These are phyloP conservation scores for Panagrolaimus sp. DNA, from an alignment of 1,140 invertebrate genomes.

Conservation along the genomic window DNA sequence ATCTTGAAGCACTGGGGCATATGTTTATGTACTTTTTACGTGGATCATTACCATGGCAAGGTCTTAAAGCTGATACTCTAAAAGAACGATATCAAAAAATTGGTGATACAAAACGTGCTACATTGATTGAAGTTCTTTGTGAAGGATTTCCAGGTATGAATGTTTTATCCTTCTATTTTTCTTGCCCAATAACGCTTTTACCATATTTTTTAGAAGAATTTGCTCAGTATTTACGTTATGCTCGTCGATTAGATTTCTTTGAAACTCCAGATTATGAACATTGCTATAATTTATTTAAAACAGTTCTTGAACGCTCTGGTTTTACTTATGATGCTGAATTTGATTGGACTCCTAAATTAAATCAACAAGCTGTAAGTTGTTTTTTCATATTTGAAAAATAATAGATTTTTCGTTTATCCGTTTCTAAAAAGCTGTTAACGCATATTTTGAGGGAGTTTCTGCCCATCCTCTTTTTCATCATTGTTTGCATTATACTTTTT, in stretches of 20 bases:
- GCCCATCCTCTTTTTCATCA: no score
- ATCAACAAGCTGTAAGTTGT: constrained; percentile 48
- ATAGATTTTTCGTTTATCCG: not conserved
- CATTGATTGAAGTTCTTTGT: constrained; percentile 91
- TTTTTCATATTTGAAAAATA: constrained; percentile 15
- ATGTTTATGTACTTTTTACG: constrained; percentile 99
- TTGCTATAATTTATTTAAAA: constrained; percentile 60
- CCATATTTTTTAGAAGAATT: constrained; percentile 65
- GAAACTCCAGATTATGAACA: constrained; percentile 99
- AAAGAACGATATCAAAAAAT: constrained; percentile 99
- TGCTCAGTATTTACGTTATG: constrained; percentile 93
- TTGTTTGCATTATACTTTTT: no score
- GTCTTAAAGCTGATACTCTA: constrained; percentile 95
- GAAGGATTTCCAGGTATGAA: constrained; percentile 80
- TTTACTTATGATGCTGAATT: constrained; percentile 58
- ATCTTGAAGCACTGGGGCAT: constrained; percentile 96
- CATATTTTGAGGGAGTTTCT: no score
- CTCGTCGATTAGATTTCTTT: constrained; percentile 94
- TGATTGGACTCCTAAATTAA: constrained; percentile 58
- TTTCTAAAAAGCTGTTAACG: no score
- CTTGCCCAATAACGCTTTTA: no score
- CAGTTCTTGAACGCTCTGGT: constrained; percentile 54
- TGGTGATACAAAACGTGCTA: constrained; percentile 95
- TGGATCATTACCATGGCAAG: constrained; percentile 98
- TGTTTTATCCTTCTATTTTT: not conserved